phyloP scores from a whole-genome alignment of 2,113 vertebrate species.

The Onychostruthus taczanowskii region DNA sequence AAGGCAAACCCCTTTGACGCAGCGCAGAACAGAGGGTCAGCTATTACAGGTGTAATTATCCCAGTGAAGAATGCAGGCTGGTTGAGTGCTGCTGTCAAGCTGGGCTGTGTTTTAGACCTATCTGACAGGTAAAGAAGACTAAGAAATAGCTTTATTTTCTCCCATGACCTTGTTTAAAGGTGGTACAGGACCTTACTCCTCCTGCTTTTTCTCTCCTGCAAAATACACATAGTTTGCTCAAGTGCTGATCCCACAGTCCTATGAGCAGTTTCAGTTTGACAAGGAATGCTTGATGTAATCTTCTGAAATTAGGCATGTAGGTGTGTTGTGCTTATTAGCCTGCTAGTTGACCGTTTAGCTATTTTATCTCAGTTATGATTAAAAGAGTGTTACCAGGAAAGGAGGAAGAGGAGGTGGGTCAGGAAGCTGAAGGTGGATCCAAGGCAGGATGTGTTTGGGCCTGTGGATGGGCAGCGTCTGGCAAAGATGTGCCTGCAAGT shows the following conservation, averaged over 20 bases:
- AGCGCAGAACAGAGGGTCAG: background rate
- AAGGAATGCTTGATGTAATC: conserved; percentile 28
- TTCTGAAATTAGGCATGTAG: background rate
- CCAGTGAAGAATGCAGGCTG: background rate
- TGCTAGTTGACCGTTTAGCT: conserved; percentile 23
- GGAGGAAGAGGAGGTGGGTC: background rate
- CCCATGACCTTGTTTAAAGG: background rate
- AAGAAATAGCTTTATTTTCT: background rate
- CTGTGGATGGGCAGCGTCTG: background rate
- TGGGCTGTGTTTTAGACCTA: background rate
- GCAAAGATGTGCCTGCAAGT: background rate
- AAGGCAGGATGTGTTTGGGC: background rate
- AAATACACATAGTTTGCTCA: background rate
- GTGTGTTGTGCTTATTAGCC: background rate
- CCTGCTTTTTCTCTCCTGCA: background rate
- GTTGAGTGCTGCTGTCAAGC: background rate
- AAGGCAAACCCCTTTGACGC: background rate
- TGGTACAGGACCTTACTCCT: background rate
- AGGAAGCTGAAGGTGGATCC: background rate
- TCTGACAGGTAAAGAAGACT: background rate
- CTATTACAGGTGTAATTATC: background rate
- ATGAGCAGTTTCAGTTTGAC: background rate
- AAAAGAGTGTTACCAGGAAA: background rate
- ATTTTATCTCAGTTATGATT: conserved; percentile 11
- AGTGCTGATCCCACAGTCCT: background rate